phyloP scores from a whole-genome alignment of 2,888 invertebrate species.

The Pterostichus niger region DNA sequence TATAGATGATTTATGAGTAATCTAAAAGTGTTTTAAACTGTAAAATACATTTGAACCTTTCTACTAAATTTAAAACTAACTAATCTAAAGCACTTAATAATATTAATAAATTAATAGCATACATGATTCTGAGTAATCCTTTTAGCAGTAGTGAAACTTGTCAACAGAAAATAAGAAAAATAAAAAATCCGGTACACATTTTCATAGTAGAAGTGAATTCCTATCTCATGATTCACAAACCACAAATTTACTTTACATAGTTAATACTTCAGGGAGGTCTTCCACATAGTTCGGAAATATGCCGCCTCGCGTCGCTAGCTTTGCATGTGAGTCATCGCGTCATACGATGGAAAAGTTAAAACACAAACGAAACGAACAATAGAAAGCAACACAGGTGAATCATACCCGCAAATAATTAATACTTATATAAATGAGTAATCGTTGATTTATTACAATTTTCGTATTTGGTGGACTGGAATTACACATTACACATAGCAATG shows the following conservation, averaged over 20 bases:
- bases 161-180: not conserved
- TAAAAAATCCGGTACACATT: not conserved
- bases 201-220: slow-evolving; percentile 14
- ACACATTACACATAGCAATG: slow-evolving; percentile 23
- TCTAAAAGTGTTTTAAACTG: no score
- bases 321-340: slow-evolving; percentile 21
- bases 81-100: no score
- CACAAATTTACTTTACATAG: slow-evolving; percentile 46
- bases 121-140: slow-evolving; percentile 19
- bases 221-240: slow-evolving; percentile 14
- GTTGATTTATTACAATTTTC: slow-evolving; percentile 46
- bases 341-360: slow-evolving; percentile 42
- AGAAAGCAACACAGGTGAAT: slow-evolving; percentile 52
- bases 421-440: slow-evolving; percentile 62
- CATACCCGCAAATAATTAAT: slow-evolving; percentile 59
- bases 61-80: no score
- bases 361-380: slow-evolving; percentile 44
- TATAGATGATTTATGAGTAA: no score
- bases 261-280: slow-evolving; percentile 33
- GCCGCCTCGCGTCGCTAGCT: slow-evolving; percentile 40
- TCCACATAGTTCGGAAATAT: not conserved
- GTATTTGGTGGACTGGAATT: slow-evolving; percentile 24
- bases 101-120: no score
- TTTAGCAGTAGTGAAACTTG: not conserved
- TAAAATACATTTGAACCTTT: no score